Evolutionary conservation across 2,888 invertebrate genomes (phyloP).

Genomic region (Heliconius sara): DNA sequence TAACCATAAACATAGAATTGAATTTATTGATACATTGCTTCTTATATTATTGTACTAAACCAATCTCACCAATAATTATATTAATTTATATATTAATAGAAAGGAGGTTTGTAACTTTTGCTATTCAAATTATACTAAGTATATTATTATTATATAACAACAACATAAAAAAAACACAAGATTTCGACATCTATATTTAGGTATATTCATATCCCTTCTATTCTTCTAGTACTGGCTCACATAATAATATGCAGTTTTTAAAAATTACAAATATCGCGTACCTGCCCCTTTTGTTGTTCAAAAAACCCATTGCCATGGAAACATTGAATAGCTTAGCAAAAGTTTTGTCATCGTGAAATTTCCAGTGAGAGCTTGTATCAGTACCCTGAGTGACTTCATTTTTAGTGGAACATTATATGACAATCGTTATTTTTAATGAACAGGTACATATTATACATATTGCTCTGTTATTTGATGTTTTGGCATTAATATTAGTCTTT

Average conservation of each 20-base stretch:
- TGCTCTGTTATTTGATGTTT: too few species aligned
- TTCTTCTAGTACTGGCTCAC: not conserved
- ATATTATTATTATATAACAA: too few species aligned
- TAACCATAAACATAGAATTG: not conserved
- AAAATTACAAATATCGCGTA: conserved; percentile 3
- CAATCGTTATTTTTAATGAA: not conserved
- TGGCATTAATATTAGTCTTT: not conserved
- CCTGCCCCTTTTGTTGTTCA: conserved; percentile 63
- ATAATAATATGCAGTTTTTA: not conserved
- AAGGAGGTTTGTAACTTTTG: not conserved
- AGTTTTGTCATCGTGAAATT: conserved; percentile 41
- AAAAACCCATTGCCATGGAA: conserved; percentile 67
- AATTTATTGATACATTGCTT: not conserved
- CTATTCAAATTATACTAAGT: too few species aligned
- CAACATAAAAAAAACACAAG: too few species aligned
- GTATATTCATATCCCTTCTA: not conserved
- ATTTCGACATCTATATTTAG: too few species aligned
- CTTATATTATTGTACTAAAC: not conserved
- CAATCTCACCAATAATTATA: not conserved
- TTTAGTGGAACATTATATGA: not conserved
- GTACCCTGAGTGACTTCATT: not conserved
- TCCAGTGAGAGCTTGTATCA: not conserved
- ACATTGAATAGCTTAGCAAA: conserved; percentile 74
- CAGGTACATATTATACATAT: not conserved
- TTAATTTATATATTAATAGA: not conserved